Conservation (phyloP, 2,888 invertebrate species). For the Reticulitermes lucifugus region DNA sequence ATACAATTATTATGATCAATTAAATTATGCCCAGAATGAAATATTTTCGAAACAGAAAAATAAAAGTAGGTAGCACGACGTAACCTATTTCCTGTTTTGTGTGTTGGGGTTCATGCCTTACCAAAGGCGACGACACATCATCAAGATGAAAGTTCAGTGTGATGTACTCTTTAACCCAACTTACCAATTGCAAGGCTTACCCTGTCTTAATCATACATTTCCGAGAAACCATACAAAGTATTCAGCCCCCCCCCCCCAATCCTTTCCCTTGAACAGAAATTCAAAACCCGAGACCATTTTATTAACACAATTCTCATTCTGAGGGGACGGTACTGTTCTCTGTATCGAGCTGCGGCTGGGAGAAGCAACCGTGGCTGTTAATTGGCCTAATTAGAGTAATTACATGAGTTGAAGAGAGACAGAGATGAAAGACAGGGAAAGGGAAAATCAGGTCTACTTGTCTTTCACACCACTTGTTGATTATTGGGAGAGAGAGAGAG, state of each 20-base stretch:
- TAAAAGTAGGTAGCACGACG: no score
- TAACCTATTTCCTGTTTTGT: no score
- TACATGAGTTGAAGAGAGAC: slow-evolving; percentile 55
- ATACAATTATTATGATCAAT: no score
- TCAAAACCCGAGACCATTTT: slow-evolving; percentile 44
- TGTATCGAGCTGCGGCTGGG: slow-evolving; percentile 27
- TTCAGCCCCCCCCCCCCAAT: background rate
- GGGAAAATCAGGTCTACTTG: slow-evolving; percentile 52
- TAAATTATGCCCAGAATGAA: no score
- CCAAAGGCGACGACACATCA: no score
- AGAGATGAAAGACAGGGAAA: slow-evolving; percentile 44
- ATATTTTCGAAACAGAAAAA: no score
- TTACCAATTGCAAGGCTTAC: background rate
- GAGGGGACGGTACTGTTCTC: slow-evolving; percentile 30
- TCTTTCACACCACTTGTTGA: slow-evolving; percentile 54
- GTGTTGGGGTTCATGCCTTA: no score
- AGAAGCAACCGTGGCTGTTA: slow-evolving; percentile 49
- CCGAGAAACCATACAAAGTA: background rate
- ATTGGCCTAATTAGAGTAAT: slow-evolving; percentile 56
- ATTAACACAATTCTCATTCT: slow-evolving; percentile 46
- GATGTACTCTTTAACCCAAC: background rate
- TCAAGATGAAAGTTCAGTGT: background rate
- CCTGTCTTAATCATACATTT: background rate
- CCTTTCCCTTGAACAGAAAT: slow-evolving; percentile 12
- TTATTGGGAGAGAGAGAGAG: slow-evolving; percentile 44